These are phyloP conservation scores for Epinephelus malabaricus DNA, from an alignment of 2,797 vertebrate genomes.

Conservation along the genomic window DNA sequence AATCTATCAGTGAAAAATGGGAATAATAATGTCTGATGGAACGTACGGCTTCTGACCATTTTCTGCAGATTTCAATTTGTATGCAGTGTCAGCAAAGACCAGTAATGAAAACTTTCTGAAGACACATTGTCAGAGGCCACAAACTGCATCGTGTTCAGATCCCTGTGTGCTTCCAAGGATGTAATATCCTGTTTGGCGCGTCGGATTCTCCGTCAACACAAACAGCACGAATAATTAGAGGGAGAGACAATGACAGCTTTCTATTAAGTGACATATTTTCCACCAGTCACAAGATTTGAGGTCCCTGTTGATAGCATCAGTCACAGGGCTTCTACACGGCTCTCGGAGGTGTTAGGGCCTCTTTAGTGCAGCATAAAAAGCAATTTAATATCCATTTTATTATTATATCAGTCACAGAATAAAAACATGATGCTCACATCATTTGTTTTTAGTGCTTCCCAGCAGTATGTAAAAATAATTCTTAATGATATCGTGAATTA, in stretches of 20 bases:
- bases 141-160: neutral
- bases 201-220: neutral
- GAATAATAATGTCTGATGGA: neutral
- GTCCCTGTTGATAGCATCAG: neutral
- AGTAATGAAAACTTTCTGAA: neutral
- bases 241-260: neutral
- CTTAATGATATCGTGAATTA: neutral
- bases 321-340: neutral
- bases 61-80: too few species aligned
- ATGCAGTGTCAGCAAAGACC: neutral
- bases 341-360: neutral
- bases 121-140: neutral
- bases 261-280: neutral
- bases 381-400: neutral
- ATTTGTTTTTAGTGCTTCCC: neutral
- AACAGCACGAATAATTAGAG: neutral
- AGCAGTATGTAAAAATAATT: neutral
- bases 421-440: neutral
- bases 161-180: neutral
- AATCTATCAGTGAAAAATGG: conserved; percentile 1
- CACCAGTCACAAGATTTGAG: neutral
- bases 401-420: neutral
- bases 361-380: neutral
- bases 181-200: neutral
- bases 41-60: neutral